Evolutionary conservation across 2,113 vertebrate genomes (phyloP).

Genomic region (Ptilonorhynchus violaceus): DNA sequence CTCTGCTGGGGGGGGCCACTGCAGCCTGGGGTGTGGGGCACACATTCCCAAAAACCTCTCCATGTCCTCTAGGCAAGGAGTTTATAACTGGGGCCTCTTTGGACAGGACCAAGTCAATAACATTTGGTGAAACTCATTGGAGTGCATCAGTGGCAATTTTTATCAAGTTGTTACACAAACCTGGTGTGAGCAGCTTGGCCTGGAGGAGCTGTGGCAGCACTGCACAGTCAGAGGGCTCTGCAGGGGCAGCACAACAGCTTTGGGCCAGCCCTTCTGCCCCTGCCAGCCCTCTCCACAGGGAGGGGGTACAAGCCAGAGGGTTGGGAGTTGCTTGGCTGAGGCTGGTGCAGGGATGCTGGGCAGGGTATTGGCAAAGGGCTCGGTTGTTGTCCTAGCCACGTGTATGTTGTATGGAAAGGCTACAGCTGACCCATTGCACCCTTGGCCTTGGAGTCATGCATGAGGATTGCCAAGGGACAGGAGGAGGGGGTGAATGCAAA

Average conservation of each 20-base stretch:
- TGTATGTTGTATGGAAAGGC: background rate
- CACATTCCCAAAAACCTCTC: background rate
- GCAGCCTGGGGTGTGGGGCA: background rate
- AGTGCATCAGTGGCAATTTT: background rate
- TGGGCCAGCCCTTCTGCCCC: background rate
- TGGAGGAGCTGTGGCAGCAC: background rate
- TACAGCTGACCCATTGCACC: background rate
- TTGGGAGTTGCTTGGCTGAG: background rate
- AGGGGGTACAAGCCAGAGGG: background rate
- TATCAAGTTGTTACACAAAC: background rate
- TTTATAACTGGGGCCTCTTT: background rate
- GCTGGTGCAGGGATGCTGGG: background rate
- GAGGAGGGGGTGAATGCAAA: background rate
- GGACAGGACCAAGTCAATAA: background rate
- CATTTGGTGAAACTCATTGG: background rate
- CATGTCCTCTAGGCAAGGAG: background rate
- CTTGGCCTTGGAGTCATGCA: accelerated
- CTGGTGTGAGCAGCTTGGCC: accelerated
- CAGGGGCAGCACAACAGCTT: background rate
- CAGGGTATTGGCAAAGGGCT: background rate
- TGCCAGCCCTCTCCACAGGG: background rate
- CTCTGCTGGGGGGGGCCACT: background rate
- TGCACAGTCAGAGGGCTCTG: accelerated
- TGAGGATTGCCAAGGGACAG: background rate
- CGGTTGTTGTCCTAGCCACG: accelerated